Percentiles rank a stretch among this genome's conserved stretches.
Conservation (phyloP, 2,888 invertebrate genomes). For the Coecobrya sp. region DNA sequence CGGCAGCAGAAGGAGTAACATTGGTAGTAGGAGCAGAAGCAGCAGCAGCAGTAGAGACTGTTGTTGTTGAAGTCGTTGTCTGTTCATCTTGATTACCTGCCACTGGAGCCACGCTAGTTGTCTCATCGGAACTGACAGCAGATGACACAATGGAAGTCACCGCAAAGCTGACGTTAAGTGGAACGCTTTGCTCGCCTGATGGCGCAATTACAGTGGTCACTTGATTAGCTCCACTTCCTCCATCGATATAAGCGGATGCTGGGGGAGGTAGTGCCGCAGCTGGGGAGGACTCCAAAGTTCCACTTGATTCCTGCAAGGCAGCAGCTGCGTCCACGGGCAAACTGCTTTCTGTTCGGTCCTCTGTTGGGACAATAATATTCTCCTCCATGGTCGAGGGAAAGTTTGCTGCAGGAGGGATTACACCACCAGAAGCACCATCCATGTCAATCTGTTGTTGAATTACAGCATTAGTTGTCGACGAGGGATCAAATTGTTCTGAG, state of each 20-base stretch:
- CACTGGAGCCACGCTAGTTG: conserved; percentile 35
- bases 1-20: conserved; percentile 65
- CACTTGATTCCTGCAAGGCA: conserved; percentile 19
- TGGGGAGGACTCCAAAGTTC: conserved; percentile 20
- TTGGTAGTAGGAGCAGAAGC: conserved; percentile 65
- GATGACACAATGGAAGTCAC: conserved; percentile 74
- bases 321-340: conserved; percentile 48
- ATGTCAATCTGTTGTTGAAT: conserved; percentile 67
- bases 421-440: not conserved
- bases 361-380: not conserved
- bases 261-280: not conserved
- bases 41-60: conserved; percentile 46
- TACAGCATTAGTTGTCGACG: conserved; percentile 32
- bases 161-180: conserved; percentile 69
- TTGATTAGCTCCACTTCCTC: not conserved
- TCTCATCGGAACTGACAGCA: conserved; percentile 55
- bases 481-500: conserved; percentile 54
- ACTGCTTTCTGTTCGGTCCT: conserved; percentile 66
- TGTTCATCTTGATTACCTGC: conserved; percentile 21
- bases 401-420: not conserved
- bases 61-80: not conserved
- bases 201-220: conserved; percentile 73
- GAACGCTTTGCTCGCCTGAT: conserved; percentile 24
- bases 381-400: not conserved
- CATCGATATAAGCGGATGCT: not conserved